phyloP scores from a whole-genome alignment of 2,797 vertebrate species.

The Brachymystax lenok region DNA sequence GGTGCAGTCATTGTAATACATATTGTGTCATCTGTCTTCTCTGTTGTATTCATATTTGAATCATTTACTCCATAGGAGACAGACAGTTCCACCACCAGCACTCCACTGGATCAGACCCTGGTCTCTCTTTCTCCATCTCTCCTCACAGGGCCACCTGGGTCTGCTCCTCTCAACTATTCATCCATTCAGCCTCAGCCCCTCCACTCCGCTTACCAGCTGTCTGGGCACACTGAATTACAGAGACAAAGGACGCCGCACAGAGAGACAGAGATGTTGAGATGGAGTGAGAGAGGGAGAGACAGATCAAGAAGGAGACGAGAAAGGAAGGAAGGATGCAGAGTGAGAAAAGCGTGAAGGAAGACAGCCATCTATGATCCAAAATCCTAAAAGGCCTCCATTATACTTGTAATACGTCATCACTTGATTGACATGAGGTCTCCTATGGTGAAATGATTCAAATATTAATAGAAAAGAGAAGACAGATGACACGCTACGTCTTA shows the following conservation, averaged over 20 bases:
- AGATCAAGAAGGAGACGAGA: too few relatives aligned
- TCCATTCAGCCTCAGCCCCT: conserved; percentile 9
- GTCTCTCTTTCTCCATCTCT: not conserved
- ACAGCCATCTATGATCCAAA: not conserved
- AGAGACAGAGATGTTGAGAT: not conserved
- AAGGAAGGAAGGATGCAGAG: not conserved
- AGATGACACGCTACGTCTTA: not conserved
- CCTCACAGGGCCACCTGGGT: conserved; percentile 14
- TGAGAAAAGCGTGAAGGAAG: not conserved
- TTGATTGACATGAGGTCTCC: not conserved
- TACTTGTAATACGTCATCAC: not conserved
- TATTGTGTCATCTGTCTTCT: not conserved
- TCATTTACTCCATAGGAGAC: not conserved
- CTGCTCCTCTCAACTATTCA: conserved; percentile 8
- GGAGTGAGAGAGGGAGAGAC: not conserved
- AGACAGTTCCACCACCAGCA: not conserved
- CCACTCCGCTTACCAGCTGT: conserved; percentile 11
- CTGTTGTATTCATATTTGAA: not conserved
- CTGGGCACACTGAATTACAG: conserved; percentile 5
- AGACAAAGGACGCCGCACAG: not conserved
- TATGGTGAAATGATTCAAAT: not conserved
- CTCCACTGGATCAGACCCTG: not conserved
- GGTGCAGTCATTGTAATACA: not conserved
- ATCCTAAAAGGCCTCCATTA: not conserved
- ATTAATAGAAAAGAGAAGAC: not conserved